Conservation (phyloP, 2,888 invertebrate species). For the Lamellibrachia satsuma region DNA sequence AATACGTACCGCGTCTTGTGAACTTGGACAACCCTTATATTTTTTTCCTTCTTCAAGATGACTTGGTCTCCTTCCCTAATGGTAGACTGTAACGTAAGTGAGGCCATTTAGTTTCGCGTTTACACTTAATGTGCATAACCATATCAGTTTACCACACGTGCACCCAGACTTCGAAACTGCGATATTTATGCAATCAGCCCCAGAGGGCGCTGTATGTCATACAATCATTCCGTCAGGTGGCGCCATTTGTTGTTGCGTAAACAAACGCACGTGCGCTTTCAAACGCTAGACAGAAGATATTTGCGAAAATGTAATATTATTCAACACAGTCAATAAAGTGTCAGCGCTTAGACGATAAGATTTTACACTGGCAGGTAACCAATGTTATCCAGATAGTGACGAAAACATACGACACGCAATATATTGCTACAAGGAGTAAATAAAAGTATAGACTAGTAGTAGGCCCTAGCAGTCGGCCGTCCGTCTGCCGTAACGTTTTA, state of each 20-base stretch:
- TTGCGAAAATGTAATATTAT: neutral
- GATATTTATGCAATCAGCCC: neutral
- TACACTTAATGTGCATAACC: too few species aligned
- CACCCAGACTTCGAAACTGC: neutral
- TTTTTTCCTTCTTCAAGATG: neutral
- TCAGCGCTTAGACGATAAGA: neutral
- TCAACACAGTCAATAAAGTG: neutral
- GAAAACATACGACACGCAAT: neutral
- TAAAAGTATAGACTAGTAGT: neutral
- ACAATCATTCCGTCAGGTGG: neutral
- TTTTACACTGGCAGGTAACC: neutral
- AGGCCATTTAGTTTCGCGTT: neutral
- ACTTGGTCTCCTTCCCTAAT: neutral
- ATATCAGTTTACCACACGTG: neutral
- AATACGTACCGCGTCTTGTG: neutral
- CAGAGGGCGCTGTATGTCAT: neutral
- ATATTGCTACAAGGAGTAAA: neutral
- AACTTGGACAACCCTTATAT: neutral
- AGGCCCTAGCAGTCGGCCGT: neutral
- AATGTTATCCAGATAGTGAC: neutral
- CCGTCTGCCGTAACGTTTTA: neutral
- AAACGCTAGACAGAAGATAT: neutral
- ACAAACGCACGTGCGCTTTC: constrained; percentile 17
- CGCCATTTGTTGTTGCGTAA: neutral
- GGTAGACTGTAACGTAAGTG: neutral